Evolutionary conservation across 2,113 vertebrate species (phyloP).

Genomic region (Rostratula benghalensis): DNA sequence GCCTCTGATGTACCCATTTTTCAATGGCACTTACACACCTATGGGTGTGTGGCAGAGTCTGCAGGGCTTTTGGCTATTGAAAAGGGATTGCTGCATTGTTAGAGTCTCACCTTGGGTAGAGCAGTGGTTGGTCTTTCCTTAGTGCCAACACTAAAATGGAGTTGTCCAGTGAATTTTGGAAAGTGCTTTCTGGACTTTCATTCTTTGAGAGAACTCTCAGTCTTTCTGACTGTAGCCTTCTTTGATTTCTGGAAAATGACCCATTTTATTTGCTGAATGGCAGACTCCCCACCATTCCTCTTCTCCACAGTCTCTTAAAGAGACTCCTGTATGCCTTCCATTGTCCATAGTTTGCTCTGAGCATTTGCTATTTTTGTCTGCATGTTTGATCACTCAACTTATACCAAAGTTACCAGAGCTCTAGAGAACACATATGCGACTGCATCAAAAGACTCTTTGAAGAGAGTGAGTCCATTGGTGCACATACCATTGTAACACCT

Average conservation of each 20-base stretch:
- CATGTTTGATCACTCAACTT: not conserved
- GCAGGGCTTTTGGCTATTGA: not conserved
- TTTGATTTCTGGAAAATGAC: not conserved
- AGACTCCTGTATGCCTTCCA: not conserved
- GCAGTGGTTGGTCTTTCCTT: accelerated
- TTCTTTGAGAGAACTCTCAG: not conserved
- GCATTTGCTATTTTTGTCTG: not conserved
- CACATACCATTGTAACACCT: not conserved
- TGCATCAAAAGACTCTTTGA: not conserved
- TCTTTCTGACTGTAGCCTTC: not conserved
- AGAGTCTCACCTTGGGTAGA: not conserved
- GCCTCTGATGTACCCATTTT: not conserved
- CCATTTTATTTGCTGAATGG: not conserved
- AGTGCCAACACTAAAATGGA: not conserved
- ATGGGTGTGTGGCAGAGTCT: accelerated
- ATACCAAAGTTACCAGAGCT: accelerated
- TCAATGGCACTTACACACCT: not conserved
- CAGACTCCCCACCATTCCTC: not conserved
- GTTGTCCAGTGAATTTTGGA: not conserved
- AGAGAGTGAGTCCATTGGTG: not conserved
- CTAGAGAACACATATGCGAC: not conserved
- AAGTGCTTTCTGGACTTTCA: not conserved
- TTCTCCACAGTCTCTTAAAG: not conserved
- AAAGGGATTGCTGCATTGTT: not conserved
- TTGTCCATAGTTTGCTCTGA: not conserved